Percentiles rank a stretch among this genome's conserved stretches.
Evolutionary conservation across 2,797 vertebrate species (phyloP).

Genomic region (Hydrophis major): DNA sequence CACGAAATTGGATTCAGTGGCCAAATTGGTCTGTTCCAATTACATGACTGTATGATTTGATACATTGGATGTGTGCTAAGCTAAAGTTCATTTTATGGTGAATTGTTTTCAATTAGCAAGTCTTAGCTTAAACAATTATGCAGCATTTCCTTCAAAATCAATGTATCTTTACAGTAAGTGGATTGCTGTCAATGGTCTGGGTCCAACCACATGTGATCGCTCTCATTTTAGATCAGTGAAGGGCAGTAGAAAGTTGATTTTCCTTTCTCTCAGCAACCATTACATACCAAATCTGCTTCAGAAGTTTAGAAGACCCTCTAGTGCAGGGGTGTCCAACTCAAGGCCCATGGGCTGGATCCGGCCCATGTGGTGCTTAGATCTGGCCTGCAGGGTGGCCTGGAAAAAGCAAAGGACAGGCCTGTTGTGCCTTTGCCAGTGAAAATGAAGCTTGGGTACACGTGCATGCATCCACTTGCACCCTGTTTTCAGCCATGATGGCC

Average conservation of each 20-base stretch:
- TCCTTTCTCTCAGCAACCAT: neutral
- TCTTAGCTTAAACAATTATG: neutral
- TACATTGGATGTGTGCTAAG: neutral
- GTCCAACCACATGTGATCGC: neutral
- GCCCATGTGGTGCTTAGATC: too few species aligned
- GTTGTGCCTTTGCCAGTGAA: too few species aligned
- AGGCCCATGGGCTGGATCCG: too few species aligned
- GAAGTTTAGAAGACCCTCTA: neutral
- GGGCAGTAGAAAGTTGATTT: neutral
- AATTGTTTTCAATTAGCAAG: neutral
- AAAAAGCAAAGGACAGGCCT: too few species aligned
- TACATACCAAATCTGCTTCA: neutral
- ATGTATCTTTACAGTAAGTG: neutral
- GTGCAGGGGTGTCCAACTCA: too few species aligned
- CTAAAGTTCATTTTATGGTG: neutral
- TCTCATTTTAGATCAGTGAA: neutral
- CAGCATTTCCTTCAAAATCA: neutral
- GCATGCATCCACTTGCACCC: too few species aligned
- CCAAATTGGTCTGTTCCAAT: neutral
- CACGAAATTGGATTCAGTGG: neutral
- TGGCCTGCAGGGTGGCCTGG: too few species aligned
- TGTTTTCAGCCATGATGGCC: too few species aligned
- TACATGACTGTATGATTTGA: neutral
- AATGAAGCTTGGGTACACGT: too few species aligned
- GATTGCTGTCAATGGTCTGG: neutral